Percentiles rank a stretch among this genome's conserved stretches.
phyloP scores from a whole-genome alignment of 2,797 vertebrate species.

The Neopelma chrysocephalum region DNA sequence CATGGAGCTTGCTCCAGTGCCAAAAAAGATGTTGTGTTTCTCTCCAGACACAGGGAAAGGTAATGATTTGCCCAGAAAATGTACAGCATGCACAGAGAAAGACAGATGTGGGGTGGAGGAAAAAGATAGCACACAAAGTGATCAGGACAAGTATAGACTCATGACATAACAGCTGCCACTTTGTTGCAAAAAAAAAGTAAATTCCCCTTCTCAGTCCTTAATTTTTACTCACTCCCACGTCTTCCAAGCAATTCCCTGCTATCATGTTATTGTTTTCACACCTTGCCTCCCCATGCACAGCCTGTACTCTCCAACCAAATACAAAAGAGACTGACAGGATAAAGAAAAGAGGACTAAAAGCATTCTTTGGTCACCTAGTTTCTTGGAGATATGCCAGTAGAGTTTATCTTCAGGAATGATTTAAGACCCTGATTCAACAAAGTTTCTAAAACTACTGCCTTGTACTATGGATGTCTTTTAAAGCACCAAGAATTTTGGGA shows the following conservation, averaged over 20 bases:
- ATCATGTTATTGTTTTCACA: background rate
- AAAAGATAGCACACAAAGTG: background rate
- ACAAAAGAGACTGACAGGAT: background rate
- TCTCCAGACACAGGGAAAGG: background rate
- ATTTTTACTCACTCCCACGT: background rate
- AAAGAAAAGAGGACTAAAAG: background rate
- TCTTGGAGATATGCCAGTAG: background rate
- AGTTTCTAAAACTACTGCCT: background rate
- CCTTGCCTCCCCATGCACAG: background rate
- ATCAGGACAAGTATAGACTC: constrained; percentile 23
- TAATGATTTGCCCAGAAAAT: constrained; percentile 9
- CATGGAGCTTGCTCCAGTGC: background rate
- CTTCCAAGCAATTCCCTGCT: background rate
- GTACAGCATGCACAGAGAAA: background rate
- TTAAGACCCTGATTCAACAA: background rate
- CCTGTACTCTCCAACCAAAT: background rate
- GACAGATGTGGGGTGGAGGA: background rate
- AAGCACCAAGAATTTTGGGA: background rate
- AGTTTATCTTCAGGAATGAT: background rate
- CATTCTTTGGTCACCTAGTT: background rate
- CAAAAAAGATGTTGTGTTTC: constrained; percentile 28
- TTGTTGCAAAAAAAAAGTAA: background rate
- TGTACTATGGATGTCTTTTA: background rate
- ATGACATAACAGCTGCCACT: background rate
- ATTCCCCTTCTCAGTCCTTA: background rate